Percentiles rank a stretch among this genome's conserved stretches.
These are phyloP conservation scores for Chymomyza fuscimana DNA, from an alignment of 2,888 invertebrate species.

Conservation along the genomic window DNA sequence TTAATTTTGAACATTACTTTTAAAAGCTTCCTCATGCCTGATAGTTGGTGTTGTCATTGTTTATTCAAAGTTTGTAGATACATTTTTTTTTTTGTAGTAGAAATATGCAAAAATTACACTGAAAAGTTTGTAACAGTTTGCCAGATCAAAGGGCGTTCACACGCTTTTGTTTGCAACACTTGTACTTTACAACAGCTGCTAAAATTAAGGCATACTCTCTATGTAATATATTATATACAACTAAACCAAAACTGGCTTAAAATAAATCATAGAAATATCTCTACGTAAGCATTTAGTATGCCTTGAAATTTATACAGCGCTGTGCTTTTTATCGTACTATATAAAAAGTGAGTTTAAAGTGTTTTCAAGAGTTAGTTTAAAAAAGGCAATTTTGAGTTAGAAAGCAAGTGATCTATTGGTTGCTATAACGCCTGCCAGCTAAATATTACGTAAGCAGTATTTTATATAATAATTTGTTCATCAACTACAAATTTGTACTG, in stretches of 20 bases:
- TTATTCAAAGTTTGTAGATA: too few relatives aligned
- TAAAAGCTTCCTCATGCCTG: too few relatives aligned
- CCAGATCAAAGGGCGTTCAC: too few relatives aligned
- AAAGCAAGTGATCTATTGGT: constrained; percentile 28
- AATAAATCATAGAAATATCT: neutral
- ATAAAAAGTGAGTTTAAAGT: neutral
- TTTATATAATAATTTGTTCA: neutral
- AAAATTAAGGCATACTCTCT: too few relatives aligned
- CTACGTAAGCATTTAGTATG: neutral
- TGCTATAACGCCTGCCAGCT: neutral
- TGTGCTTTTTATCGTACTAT: neutral
- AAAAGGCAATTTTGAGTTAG: neutral
- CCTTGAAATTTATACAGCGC: neutral
- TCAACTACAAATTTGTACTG: constrained; percentile 2
- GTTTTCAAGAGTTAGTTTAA: neutral
- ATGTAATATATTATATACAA: too few relatives aligned
- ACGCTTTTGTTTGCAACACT: too few relatives aligned
- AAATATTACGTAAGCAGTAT: neutral
- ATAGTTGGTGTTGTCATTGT: too few relatives aligned
- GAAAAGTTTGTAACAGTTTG: too few relatives aligned
- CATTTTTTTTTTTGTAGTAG: too few relatives aligned
- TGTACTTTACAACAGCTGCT: too few relatives aligned
- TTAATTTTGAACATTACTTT: too few relatives aligned
- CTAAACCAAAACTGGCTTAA: neutral
- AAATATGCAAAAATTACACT: too few relatives aligned